Base-by-base conservation (phyloP, 1,140 invertebrate species). In the Drosophila watanabei region DNA sequence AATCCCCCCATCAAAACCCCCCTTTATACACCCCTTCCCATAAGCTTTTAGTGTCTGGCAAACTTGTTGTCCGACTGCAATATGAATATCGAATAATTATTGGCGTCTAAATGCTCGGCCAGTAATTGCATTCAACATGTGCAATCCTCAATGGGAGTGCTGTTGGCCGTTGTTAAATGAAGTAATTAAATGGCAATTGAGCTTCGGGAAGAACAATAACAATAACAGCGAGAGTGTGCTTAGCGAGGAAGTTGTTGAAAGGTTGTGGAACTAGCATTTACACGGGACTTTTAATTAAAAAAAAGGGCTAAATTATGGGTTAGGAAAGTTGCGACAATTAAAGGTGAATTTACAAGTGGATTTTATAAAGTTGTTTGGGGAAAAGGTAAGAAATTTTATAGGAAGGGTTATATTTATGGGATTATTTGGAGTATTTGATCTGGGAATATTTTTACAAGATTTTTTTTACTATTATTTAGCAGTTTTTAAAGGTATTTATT, bases 91-190 rank as follows among this genome's bases (percentile, higher is more conserved):
- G 37, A 79, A 78, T 79, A 79, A 79, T 79, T 70, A 79, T 79
- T 79, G 76, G 76, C 76, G 76, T 79, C 76, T 79, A 79, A 79
- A 79, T 71, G 75, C 54, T 59, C 48, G 18, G 63, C 43, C 75
- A 52, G 58, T 79, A 79, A 79, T 79, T 79, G 77, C 76, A 79
- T 70, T 54, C 75, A 79, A 79, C 76, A 79, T 79, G 76, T 79
- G 75, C 75, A 59, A 61, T 24, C 56, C 63, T 60, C 70, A 49
- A 62, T 54, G 70, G 62, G 33, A 61, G 45, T 52, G 54, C 18
- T 59, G 61, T 41, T 76, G 46, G 32, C 33, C 33, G 45, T 37
- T 75, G 59, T 70, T 70, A 70, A 79, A 78, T 79, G 37, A 79
- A 79, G 76, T 54, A 79, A 79, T 79, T 79, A 79, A 79, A 79